These are phyloP conservation scores for Drosophila maculinotata DNA, from an alignment of 2,888 invertebrate species.

Conservation along the genomic window DNA sequence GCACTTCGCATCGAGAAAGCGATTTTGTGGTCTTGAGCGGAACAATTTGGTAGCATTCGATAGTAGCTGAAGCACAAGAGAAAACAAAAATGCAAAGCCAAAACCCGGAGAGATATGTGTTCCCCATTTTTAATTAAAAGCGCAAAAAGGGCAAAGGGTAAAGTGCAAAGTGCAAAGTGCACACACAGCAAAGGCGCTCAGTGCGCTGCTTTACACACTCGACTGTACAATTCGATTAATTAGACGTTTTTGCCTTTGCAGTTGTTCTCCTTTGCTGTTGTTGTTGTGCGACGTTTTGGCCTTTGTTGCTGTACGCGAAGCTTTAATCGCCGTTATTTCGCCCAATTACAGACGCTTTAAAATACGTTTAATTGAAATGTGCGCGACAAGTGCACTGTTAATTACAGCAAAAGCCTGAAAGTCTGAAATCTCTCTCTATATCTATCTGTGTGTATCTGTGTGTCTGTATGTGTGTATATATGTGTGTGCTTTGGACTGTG, in stretches of 20 bases:
- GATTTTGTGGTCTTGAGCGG: conserved; percentile 53
- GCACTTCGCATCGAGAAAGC: conserved; percentile 34
- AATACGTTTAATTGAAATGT: conserved; percentile 57
- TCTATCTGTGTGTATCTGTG: not conserved
- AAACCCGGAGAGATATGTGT: conserved; percentile 36
- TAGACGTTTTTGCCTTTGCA: conserved; percentile 54
- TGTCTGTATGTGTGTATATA: not conserved
- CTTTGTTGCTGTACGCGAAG: conserved; percentile 3
- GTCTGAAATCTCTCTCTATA: conserved; percentile 19
- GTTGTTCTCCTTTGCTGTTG: conserved; percentile 3
- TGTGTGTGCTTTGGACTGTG: conserved; percentile 13
- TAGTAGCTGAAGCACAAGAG: conserved; percentile 32
- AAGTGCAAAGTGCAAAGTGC: conserved; percentile 39
- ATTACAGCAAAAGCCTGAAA: conserved; percentile 52
- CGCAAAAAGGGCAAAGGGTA: conserved; percentile 52
- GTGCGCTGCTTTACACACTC: conserved; percentile 46
- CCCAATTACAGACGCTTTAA: conserved; percentile 44
- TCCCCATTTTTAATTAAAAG: conserved; percentile 72
- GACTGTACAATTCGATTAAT: conserved; percentile 69
- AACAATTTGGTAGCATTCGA: conserved; percentile 28
- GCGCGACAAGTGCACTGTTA: conserved; percentile 47
- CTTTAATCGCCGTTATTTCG: conserved; percentile 25
- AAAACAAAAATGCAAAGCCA: conserved; percentile 46
- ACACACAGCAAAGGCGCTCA: conserved; percentile 29
- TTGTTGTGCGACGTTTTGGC: conserved; percentile 1